A percentile compares a stretch with the other conserved stretches of the same genome.
Conservation (phyloP, 2,113 vertebrate genomes). For the Pseudopipra pipra region DNA sequence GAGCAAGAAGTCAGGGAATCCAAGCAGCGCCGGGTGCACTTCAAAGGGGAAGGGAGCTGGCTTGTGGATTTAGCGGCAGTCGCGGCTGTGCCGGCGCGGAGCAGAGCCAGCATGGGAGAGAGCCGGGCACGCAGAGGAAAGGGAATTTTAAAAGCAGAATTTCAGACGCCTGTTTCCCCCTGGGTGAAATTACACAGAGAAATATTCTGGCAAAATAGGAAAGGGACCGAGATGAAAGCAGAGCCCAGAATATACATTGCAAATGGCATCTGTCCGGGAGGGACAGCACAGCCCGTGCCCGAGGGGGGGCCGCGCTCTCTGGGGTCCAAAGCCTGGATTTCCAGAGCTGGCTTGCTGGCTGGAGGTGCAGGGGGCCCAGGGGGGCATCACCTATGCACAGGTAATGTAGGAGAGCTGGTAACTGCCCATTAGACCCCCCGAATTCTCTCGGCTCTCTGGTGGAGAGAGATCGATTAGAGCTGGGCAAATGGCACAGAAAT, state of each 20-base stretch:
- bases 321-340: background rate
- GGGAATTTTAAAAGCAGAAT: constrained; percentile 40
- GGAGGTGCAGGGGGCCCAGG: background rate
- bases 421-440: fast-evolving
- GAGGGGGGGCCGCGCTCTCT: fast-evolving
- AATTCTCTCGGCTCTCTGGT: background rate
- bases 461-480: background rate
- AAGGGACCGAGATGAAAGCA: constrained; percentile 54
- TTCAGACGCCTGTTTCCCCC: constrained; percentile 42
- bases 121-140: background rate
- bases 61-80: background rate
- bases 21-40: constrained; percentile 7
- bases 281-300: fast-evolving
- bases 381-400: background rate
- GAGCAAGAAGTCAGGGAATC: constrained; percentile 46
- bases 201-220: constrained; percentile 60
- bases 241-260: constrained; percentile 22
- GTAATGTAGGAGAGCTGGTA: background rate
- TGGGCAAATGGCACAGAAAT: fast-evolving
- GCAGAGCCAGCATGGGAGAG: constrained; percentile 1
- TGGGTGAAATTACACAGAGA: constrained; percentile 59
- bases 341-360: background rate
- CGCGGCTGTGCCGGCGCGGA: background rate
- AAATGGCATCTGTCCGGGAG: constrained; percentile 31
- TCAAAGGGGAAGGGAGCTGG: constrained; percentile 58